A percentile compares a stretch with the other conserved stretches of the same genome.
Evolutionary conservation across 2,797 vertebrate genomes (phyloP).

Genomic region (Novumbra hubbsi): DNA sequence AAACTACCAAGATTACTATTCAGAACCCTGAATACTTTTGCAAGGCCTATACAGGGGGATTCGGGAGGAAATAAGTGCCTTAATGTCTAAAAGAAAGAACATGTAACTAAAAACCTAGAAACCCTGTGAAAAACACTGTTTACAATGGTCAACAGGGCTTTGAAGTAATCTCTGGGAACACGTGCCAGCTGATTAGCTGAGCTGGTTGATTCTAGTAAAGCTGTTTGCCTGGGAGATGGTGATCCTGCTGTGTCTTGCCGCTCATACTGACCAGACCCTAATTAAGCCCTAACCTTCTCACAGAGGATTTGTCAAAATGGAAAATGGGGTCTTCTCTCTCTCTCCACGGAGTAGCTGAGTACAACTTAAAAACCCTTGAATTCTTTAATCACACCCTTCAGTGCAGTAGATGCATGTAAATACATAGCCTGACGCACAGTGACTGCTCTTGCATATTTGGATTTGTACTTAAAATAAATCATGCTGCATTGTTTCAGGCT

Average conservation of each 20-base stretch:
- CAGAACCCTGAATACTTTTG: no score
- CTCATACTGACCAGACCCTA: constrained; percentile 59
- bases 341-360: constrained; percentile 11
- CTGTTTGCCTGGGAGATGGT: constrained; percentile 59
- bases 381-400: background rate
- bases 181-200: constrained; percentile 63
- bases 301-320: constrained; percentile 77
- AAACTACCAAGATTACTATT: background rate
- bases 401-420: background rate
- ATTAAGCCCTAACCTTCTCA: constrained; percentile 77
- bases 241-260: constrained; percentile 46
- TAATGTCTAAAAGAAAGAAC: background rate
- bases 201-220: constrained; percentile 30
- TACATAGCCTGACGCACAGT: background rate
- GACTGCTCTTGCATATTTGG: background rate
- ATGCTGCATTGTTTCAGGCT: constrained; percentile 15
- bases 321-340: constrained; percentile 59
- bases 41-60: background rate
- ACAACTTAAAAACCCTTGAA: constrained; percentile 35
- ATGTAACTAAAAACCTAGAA: background rate
- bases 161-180: constrained; percentile 66
- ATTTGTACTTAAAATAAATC: background rate
- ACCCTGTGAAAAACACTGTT: constrained; percentile 9
- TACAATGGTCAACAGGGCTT: constrained; percentile 33
- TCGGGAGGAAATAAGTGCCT: background rate